phyloP scores from a whole-genome alignment of 2,113 vertebrate genomes.

The Colaptes auratus region DNA sequence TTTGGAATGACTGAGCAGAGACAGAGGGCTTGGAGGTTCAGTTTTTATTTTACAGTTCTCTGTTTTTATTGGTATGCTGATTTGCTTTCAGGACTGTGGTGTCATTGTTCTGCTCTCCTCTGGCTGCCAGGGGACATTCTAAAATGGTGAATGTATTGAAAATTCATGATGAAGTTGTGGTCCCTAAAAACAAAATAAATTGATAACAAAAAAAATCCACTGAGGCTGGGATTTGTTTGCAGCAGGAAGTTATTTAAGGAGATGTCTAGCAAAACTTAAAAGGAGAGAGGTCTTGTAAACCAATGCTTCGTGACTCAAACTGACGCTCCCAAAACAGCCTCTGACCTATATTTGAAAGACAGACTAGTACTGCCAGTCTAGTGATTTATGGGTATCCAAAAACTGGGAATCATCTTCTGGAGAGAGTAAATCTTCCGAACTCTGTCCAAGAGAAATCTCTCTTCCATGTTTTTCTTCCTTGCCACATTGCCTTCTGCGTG shows the following conservation, averaged over 20 bases:
- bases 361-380: conserved; percentile 64
- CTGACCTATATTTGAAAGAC: conserved; percentile 53
- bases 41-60: not conserved
- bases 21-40: not conserved
- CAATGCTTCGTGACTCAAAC: conserved; percentile 33
- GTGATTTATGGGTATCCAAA: conserved; percentile 56
- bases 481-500: not conserved
- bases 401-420: conserved; percentile 25
- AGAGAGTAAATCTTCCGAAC: not conserved
- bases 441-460: not conserved
- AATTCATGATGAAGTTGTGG: not conserved
- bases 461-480: conserved; percentile 2
- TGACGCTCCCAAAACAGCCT: conserved; percentile 54
- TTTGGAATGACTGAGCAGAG: not conserved
- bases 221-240: not conserved
- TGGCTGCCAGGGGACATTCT: not conserved
- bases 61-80: not conserved
- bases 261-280: not conserved
- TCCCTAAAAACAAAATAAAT: not conserved
- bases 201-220: not conserved
- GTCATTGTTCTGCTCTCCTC: not conserved
- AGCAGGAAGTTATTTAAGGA: not conserved
- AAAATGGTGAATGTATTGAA: not conserved
- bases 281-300: not conserved
- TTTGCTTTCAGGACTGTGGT: not conserved